Percentiles rank a stretch among this genome's conserved stretches.
Conservation (phyloP, 2,113 vertebrate species). For the Hypanus sabinus region DNA sequence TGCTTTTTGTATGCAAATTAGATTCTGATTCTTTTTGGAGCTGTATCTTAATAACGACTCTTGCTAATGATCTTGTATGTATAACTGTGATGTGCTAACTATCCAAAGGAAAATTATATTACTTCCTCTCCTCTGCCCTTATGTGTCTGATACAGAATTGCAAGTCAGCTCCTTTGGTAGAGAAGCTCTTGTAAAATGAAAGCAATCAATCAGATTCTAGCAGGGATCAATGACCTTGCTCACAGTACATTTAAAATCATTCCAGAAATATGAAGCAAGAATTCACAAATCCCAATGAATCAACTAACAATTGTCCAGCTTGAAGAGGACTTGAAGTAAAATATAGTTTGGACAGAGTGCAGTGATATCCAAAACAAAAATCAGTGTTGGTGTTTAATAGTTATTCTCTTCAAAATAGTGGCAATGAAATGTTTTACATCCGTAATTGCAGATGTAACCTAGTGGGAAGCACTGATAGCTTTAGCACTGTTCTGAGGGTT, state of each 20-base stretch:
- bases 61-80: not conserved
- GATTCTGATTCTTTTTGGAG: not conserved
- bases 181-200: conserved; percentile 49
- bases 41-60: not conserved
- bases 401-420: no score
- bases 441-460: no score
- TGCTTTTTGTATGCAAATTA: not conserved
- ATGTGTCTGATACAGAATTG: conserved; percentile 48
- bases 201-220: conserved; percentile 47
- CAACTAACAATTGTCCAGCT: not conserved
- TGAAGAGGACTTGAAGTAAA: not conserved
- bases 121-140: conserved; percentile 44
- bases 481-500: no score
- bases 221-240: conserved; percentile 52
- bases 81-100: not conserved
- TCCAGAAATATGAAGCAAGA: not conserved
- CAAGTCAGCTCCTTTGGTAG: conserved; percentile 45
- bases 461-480: no score
- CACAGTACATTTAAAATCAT: not conserved
- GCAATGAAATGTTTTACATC: no score
- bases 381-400: not conserved
- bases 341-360: not conserved
- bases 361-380: not conserved
- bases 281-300: not conserved
- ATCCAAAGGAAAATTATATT: not conserved